phyloP scores from a whole-genome alignment of 2,888 invertebrate species.

The Apoda limacodes region DNA sequence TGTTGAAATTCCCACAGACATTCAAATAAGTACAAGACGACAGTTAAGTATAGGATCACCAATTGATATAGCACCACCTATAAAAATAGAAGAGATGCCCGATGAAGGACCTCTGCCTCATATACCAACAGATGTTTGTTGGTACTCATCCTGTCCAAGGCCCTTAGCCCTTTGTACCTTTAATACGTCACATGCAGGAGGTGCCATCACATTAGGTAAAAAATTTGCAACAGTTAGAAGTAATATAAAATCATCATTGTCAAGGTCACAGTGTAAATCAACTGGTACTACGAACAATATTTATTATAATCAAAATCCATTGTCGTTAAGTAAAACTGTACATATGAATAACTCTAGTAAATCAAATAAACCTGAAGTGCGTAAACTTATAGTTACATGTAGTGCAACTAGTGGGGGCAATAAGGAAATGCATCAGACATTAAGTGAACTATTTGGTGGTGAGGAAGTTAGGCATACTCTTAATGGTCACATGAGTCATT shows the following conservation, averaged over 20 bases:
- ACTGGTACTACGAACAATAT: constrained; percentile 40
- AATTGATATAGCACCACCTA: constrained; percentile 23
- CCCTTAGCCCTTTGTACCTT: constrained; percentile 70
- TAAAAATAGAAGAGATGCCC: constrained; percentile 25
- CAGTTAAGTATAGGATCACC: constrained; percentile 32
- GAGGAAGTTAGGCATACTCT: constrained; percentile 35
- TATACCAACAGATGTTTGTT: constrained; percentile 48
- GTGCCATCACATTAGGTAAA: constrained; percentile 65
- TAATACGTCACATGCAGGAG: constrained; percentile 68
- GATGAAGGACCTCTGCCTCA: constrained; percentile 35
- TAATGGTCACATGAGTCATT: constrained; percentile 37
- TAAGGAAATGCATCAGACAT: constrained; percentile 34
- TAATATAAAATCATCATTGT: constrained; percentile 57
- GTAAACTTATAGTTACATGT: constrained; percentile 61
- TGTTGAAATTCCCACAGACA: constrained; percentile 31
- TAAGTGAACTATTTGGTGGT: constrained; percentile 43
- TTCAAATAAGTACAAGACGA: constrained; percentile 21
- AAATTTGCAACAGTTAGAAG: constrained; percentile 59
- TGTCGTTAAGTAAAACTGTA: constrained; percentile 52
- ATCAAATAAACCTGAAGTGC: constrained; percentile 58
- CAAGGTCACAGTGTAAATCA: constrained; percentile 47
- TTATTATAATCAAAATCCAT: constrained; percentile 43
- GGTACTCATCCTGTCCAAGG: constrained; percentile 70
- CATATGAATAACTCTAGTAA: constrained; percentile 54
- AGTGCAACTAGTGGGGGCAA: constrained; percentile 35